These are phyloP conservation scores for Thymelicus acteon DNA, from an alignment of 2,888 invertebrate genomes.

Conservation along the genomic window DNA sequence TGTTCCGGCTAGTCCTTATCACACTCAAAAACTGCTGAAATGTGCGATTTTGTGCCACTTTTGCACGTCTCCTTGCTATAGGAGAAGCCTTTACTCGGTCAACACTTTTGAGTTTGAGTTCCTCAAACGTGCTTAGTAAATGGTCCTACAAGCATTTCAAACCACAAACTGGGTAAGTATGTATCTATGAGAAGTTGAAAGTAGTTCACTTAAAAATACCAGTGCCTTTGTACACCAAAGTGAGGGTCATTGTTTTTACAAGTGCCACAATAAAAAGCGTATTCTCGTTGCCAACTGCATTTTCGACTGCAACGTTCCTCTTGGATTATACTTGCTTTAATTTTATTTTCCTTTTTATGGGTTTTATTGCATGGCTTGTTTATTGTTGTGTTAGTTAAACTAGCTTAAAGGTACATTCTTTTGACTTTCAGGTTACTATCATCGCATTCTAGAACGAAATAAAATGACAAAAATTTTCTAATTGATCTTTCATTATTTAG, in stretches of 20 bases:
- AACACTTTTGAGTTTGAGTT: neutral
- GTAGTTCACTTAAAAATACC: constrained; percentile 5
- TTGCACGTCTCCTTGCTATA: constrained; percentile 23
- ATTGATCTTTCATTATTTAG: no score
- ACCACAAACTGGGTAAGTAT: neutral
- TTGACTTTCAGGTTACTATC: neutral
- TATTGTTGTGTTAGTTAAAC: neutral
- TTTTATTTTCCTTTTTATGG: neutral
- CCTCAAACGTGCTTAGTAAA: neutral
- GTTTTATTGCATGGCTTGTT: constrained; percentile 1
- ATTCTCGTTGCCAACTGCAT: constrained; percentile 17
- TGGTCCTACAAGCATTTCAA: neutral
- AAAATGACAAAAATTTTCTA: no score
- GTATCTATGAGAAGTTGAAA: neutral
- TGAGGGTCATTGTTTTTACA: constrained; percentile 24
- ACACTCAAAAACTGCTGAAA: constrained; percentile 25
- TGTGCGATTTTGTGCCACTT: constrained; percentile 21
- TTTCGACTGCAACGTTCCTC: constrained; percentile 19
- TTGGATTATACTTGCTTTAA: constrained; percentile 11
- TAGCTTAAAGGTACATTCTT: no score
- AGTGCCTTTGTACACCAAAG: constrained; percentile 25
- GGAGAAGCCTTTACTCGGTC: constrained; percentile 7
- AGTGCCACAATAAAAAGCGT: constrained; percentile 30
- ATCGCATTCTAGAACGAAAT: no score
- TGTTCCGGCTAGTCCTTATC: constrained; percentile 30